phyloP scores from a whole-genome alignment of 1,140 invertebrate genomes.

The Drosophila lacertosa region DNA sequence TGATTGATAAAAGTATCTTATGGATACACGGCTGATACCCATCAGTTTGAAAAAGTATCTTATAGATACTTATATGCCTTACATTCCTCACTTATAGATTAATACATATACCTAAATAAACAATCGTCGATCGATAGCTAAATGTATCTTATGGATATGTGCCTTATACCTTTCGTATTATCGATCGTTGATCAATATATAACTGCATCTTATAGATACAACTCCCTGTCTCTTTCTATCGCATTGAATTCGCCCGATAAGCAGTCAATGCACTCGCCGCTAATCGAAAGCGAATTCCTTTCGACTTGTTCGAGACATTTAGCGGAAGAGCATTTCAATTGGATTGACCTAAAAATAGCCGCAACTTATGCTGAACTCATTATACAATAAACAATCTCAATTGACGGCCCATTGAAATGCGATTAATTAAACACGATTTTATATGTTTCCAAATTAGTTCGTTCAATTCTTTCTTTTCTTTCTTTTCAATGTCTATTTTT shows the following conservation, averaged over 20 bases:
- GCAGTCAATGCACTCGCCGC: conserved; percentile 43
- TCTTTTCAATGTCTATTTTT: conserved; percentile 20
- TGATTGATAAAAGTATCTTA: no score
- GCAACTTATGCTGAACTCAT: conserved; percentile 27
- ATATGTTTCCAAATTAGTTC: conserved; percentile 15
- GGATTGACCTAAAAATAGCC: conserved; percentile 34
- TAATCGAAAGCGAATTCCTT: conserved; percentile 31
- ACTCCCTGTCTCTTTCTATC: not conserved
- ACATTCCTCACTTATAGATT: no score
- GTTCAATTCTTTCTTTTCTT: no score
- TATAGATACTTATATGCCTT: no score
- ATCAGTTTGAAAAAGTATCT: no score
- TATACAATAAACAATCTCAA: conserved; percentile 49
- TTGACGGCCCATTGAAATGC: conserved; percentile 32
- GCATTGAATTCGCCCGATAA: conserved; percentile 7
- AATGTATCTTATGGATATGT: no score
- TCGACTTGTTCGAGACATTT: not conserved
- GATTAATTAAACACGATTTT: conserved; percentile 36
- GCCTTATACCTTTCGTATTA: no score
- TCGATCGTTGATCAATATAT: not conserved
- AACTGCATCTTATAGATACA: no score
- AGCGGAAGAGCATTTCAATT: conserved; percentile 9
- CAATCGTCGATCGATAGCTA: not conserved
- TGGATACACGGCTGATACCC: no score
- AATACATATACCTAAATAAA: no score